phyloP scores from a whole-genome alignment of 2,888 invertebrate genomes.

The Heterodera filipjevi region DNA sequence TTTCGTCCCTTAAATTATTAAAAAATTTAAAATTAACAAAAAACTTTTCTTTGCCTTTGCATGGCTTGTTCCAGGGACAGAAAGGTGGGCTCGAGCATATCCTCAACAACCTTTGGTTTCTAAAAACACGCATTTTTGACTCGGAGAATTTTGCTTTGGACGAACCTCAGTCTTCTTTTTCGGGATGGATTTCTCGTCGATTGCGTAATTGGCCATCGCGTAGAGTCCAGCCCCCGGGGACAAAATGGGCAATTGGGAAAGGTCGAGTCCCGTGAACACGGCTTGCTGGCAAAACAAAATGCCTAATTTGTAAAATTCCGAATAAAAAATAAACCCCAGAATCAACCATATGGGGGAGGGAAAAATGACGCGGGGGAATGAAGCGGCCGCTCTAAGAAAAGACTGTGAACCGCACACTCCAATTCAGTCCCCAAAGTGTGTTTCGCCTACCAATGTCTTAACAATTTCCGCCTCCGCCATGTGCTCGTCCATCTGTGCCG shows the following conservation, averaged over 20 bases:
- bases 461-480: neutral
- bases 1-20: constrained; percentile 17
- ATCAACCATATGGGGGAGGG: neutral
- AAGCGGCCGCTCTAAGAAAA: too few species aligned
- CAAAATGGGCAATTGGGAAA: constrained; percentile 23
- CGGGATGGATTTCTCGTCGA: constrained; percentile 25
- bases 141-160: too few species aligned
- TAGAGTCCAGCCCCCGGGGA: constrained; percentile 29
- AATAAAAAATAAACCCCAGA: too few species aligned
- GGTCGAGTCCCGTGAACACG: constrained; percentile 25
- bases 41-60: constrained; percentile 14
- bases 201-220: constrained; percentile 36
- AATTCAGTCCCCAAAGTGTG: neutral
- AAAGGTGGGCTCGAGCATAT: constrained; percentile 31
- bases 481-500: neutral
- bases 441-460: neutral
- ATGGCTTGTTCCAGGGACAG: constrained; percentile 20
- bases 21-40: neutral
- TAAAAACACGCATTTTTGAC: too few species aligned
- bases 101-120: constrained; percentile 5
- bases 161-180: neutral
- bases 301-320: too few species aligned
- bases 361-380: too few species aligned
- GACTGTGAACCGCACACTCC: neutral
- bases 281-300: constrained; percentile 8